A percentile compares a stretch with the other conserved stretches of the same genome.
Conservation (phyloP, 2,888 invertebrate genomes). For the Unio delphinus region DNA sequence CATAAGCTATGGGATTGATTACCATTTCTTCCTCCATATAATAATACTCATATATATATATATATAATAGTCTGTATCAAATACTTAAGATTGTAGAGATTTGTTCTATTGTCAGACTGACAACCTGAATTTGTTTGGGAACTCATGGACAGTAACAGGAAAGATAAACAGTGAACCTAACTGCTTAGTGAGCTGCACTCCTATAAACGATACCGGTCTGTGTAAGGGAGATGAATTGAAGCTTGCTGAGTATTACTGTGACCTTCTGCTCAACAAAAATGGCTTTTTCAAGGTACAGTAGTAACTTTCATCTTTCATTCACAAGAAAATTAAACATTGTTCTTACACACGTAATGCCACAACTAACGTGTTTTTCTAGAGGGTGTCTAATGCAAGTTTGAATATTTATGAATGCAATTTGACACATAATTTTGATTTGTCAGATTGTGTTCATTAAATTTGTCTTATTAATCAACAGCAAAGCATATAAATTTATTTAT, state of each 20-base stretch:
- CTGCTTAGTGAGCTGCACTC: constrained; percentile 49
- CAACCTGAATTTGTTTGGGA: constrained; percentile 49
- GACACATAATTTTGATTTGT: too few species aligned
- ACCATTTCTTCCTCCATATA: too few species aligned
- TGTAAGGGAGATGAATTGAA: constrained; percentile 20
- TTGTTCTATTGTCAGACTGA: constrained; percentile 36
- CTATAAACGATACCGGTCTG: constrained; percentile 12
- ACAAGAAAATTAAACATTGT: background rate
- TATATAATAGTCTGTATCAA: too few species aligned
- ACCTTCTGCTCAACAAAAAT: constrained; percentile 25
- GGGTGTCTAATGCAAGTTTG: too few species aligned
- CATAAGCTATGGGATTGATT: too few species aligned
- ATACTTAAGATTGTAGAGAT: background rate
- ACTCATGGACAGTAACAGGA: constrained; percentile 48
- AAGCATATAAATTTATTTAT: too few species aligned
- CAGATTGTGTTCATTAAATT: too few species aligned
- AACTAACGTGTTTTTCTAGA: too few species aligned
- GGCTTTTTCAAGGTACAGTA: constrained; percentile 39
- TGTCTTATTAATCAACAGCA: too few species aligned
- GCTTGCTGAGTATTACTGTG: constrained; percentile 35
- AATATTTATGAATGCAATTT: too few species aligned
- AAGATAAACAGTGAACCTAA: constrained; percentile 18
- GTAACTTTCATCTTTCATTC: background rate
- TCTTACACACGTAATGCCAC: too few species aligned
- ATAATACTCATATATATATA: too few species aligned